Evolutionary conservation across 2,888 invertebrate species (phyloP).

Genomic region (Theristus sp.): DNA sequence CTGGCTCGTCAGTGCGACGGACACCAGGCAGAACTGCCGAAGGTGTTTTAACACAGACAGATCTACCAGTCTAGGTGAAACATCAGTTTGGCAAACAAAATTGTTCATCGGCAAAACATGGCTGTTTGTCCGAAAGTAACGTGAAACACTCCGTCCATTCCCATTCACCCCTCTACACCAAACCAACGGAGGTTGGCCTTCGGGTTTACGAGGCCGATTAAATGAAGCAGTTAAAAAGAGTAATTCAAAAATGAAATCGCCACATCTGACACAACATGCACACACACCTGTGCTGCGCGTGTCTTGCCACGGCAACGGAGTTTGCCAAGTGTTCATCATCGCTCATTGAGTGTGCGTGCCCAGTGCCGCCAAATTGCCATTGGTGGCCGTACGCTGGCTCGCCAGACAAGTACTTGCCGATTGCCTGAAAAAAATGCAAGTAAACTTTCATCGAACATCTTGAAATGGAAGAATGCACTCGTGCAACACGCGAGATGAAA

Average conservation of each 20-base stretch:
- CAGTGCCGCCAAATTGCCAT: neutral
- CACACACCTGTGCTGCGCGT: neutral
- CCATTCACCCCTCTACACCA: too few species aligned
- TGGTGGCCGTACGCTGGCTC: neutral
- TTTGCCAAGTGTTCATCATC: neutral
- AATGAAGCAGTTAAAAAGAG: too few species aligned
- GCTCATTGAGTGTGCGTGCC: neutral
- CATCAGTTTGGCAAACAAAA: neutral
- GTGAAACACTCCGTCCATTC: too few species aligned
- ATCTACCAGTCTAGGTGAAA: neutral
- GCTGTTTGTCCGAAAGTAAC: neutral
- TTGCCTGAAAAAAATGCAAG: neutral
- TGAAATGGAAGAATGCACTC: too few species aligned
- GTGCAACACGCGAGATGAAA: too few species aligned
- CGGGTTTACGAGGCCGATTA: too few species aligned
- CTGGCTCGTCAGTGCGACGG: too few species aligned
- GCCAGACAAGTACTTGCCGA: neutral
- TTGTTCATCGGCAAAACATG: neutral
- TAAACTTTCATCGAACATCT: neutral
- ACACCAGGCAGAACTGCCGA: neutral
- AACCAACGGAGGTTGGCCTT: too few species aligned
- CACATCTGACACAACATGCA: neutral
- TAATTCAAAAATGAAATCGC: neutral
- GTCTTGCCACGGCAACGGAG: neutral
- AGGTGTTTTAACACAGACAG: neutral